Percentiles rank a stretch among this genome's conserved stretches.
Conservation (phyloP, 2,888 invertebrate species). For the Sisyra nigra region DNA sequence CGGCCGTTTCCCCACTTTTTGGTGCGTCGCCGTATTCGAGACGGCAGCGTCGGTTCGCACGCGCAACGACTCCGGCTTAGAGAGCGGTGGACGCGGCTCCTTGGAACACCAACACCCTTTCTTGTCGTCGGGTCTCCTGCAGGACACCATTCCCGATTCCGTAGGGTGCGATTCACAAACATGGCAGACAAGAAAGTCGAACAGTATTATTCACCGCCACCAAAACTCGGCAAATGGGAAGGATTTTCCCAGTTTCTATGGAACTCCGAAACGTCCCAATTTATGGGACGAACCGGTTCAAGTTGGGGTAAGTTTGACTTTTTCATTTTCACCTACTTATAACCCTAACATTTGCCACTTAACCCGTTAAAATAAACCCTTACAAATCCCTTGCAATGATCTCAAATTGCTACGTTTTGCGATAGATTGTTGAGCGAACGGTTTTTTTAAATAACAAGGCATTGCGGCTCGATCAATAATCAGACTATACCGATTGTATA, state of each 20-base stretch:
- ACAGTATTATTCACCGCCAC: slow-evolving; percentile 66
- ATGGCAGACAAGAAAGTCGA: slow-evolving; percentile 68
- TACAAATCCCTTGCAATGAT: neutral
- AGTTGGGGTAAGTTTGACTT: slow-evolving; percentile 80
- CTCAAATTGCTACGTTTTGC: neutral
- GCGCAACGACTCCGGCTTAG: slow-evolving; percentile 6
- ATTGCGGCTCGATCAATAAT: too few relatives aligned
- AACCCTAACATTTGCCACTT: neutral
- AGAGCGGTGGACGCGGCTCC: slow-evolving; percentile 2
- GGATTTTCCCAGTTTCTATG: slow-evolving; percentile 71
- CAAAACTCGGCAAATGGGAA: slow-evolving; percentile 73
- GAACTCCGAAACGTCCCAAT: slow-evolving; percentile 84
- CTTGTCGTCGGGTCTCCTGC: slow-evolving; percentile 1
- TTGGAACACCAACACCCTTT: slow-evolving; percentile 8
- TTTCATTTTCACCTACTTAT: slow-evolving; percentile 1
- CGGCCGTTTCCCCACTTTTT: neutral
- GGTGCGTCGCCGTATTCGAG: slow-evolving; percentile 4
- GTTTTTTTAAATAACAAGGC: slow-evolving; percentile 1
- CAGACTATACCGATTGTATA: too few relatives aligned
- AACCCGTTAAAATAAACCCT: neutral
- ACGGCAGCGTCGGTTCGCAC: slow-evolving; percentile 8
- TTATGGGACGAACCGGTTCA: slow-evolving; percentile 78
- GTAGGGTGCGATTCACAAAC: slow-evolving; percentile 14
- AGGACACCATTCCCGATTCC: slow-evolving; percentile 2
- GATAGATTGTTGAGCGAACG: neutral